Percentiles rank a stretch among this genome's conserved stretches.
These are phyloP conservation scores for Ctenomys sociabilis DNA, from an alignment of 2,113 vertebrate genomes.

Conservation along the genomic window DNA sequence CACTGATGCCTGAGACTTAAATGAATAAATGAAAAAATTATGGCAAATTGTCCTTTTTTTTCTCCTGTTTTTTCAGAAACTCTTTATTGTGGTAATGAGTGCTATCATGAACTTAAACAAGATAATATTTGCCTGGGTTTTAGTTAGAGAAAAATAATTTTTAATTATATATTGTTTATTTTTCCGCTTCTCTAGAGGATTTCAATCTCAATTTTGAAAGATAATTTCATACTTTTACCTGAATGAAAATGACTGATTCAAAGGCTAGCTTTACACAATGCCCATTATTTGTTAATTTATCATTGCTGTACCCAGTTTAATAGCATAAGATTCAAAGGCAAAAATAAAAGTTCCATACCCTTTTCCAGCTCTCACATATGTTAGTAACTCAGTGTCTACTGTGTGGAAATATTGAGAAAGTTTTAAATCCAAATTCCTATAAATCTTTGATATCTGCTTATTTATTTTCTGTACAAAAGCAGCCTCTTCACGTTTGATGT, in stretches of 20 bases:
- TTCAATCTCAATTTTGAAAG: conserved; percentile 23
- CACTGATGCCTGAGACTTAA: conserved; percentile 1
- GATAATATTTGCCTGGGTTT: conserved; percentile 8
- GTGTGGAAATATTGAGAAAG: conserved; percentile 30
- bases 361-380: not conserved
- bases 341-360: not conserved
- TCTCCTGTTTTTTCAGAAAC: not conserved
- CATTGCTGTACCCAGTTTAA: conserved; percentile 4
- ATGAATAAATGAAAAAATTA: conserved; percentile 28
- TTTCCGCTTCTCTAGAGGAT: conserved; percentile 9
- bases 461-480: conserved; percentile 69
- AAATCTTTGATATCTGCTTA: conserved; percentile 78
- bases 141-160: conserved; percentile 38
- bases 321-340: conserved; percentile 33
- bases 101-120: not conserved
- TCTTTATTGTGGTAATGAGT: conserved; percentile 1
- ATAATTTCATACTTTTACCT: conserved; percentile 26
- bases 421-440: conserved; percentile 61
- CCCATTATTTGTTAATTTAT: conserved; percentile 44
- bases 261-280: conserved; percentile 15
- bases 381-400: not conserved
- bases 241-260: conserved; percentile 37
- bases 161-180: conserved; percentile 36
- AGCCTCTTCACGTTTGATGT: conserved; percentile 69
- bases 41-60: not conserved